Conservation (phyloP, 2,888 invertebrate genomes). For the Machimus atricapillus region DNA sequence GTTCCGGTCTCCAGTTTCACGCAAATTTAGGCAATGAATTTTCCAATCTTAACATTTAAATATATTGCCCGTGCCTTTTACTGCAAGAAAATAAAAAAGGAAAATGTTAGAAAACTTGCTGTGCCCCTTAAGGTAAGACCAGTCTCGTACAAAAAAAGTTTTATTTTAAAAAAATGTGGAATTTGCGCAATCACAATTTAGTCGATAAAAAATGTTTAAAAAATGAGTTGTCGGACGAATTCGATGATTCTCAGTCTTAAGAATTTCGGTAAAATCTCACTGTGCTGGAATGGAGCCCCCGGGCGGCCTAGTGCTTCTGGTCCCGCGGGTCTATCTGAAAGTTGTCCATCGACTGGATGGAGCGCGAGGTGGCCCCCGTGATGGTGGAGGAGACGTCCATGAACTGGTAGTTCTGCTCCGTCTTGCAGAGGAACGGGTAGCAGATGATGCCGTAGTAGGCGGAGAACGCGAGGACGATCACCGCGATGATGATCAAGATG, state of each 20-base stretch:
- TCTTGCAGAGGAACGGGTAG: conserved; percentile 69
- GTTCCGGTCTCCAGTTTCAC: too few relatives aligned
- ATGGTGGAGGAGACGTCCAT: conserved; percentile 62
- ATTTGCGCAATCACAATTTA: neutral
- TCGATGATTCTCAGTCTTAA: conserved; percentile 7
- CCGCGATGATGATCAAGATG: conserved; percentile 60
- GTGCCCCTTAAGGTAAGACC: neutral
- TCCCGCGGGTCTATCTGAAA: conserved; percentile 54
- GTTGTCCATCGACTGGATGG: conserved; percentile 61
- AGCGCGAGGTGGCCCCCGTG: conserved; percentile 60
- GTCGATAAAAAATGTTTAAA: neutral
- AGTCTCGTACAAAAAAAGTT: neutral
- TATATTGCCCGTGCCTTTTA: too few relatives aligned
- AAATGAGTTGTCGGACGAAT: neutral
- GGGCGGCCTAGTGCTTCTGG: conserved; percentile 53
- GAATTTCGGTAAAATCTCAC: conserved; percentile 20
- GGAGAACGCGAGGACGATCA: conserved; percentile 58
- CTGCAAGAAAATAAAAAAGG: neutral
- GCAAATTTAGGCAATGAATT: too few relatives aligned
- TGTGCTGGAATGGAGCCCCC: neutral
- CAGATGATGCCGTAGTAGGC: conserved; percentile 72
- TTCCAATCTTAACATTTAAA: too few relatives aligned
- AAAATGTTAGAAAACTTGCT: neutral
- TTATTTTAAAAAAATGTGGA: neutral
- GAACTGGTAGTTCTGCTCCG: conserved; percentile 60